A percentile compares a stretch with the other conserved stretches of the same genome.
Evolutionary conservation across 2,113 vertebrate species (phyloP).

Genomic region (Mus spicilegus): DNA sequence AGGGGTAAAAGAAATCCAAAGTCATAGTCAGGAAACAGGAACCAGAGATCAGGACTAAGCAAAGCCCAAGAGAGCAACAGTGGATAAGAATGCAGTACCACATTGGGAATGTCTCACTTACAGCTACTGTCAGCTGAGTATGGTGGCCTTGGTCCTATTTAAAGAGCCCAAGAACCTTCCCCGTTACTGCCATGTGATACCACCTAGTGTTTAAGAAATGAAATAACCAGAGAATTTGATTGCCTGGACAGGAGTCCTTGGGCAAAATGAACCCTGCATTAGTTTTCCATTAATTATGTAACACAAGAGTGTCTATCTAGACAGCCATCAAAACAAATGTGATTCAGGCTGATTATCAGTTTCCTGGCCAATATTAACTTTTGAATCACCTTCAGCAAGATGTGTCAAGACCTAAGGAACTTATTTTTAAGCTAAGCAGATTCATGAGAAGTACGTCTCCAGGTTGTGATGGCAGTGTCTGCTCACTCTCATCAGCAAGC

Average conservation of each 20-base stretch:
- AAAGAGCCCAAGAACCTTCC: not conserved
- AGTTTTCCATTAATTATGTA: constrained; percentile 36
- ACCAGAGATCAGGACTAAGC: not conserved
- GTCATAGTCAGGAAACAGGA: constrained; percentile 4
- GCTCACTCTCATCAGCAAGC: constrained; percentile 24
- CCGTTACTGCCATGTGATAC: constrained; percentile 37
- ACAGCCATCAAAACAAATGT: constrained; percentile 59
- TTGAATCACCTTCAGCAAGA: constrained; percentile 61
- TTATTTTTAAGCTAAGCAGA: constrained; percentile 51
- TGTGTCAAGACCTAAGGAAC: constrained; percentile 50
- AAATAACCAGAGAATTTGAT: not conserved
- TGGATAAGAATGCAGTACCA: not conserved
- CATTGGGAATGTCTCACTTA: not conserved
- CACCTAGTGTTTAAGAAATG: constrained; percentile 57
- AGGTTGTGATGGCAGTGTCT: constrained; percentile 22
- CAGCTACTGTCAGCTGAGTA: not conserved
- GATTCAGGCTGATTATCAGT: constrained; percentile 38
- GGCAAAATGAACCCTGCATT: not conserved
- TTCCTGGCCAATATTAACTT: constrained; percentile 62
- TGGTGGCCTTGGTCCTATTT: not conserved
- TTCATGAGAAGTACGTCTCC: constrained; percentile 30
- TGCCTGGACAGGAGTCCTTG: not conserved
- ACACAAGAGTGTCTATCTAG: constrained; percentile 33
- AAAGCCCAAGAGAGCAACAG: not conserved
- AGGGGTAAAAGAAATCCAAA: not conserved